These are phyloP conservation scores for Ceryle rudis DNA, from an alignment of 2,797 vertebrate genomes.

Conservation along the genomic window DNA sequence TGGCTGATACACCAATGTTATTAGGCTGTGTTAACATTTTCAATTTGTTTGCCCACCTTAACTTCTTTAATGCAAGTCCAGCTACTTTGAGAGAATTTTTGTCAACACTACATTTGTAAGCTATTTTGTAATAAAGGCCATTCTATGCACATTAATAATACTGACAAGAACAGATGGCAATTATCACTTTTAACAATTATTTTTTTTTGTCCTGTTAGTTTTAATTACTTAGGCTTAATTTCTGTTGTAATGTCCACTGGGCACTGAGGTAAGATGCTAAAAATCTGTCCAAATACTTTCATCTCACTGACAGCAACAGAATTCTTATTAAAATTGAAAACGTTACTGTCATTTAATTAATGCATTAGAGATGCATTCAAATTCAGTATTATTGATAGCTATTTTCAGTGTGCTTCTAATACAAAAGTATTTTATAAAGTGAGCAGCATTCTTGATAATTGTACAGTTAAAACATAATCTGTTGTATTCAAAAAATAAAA, in stretches of 20 bases:
- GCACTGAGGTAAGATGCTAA: conserved; percentile 33
- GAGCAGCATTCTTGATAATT: conserved; percentile 31
- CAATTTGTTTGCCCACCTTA: conserved; percentile 30
- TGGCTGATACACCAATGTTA: conserved; percentile 10
- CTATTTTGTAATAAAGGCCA: conserved; percentile 44
- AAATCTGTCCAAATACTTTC: conserved; percentile 38
- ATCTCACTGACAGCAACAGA: conserved; percentile 14
- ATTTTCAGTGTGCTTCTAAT: conserved; percentile 32
- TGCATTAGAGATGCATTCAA: conserved; percentile 55
- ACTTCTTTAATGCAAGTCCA: conserved; percentile 53
- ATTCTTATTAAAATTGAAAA: conserved; percentile 41
- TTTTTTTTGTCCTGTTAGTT: conserved; percentile 57
- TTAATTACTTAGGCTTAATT: conserved; percentile 69
- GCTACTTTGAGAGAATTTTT: conserved; percentile 37
- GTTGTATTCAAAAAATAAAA: conserved; percentile 38
- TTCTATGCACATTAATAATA: conserved; percentile 58
- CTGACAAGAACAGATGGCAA: conserved; percentile 73
- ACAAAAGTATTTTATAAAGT: conserved; percentile 18
- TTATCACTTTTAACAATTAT: conserved; percentile 49
- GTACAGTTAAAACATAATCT: conserved; percentile 17
- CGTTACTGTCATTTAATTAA: conserved; percentile 70
- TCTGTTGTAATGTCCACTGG: conserved; percentile 30
- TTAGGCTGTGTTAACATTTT: conserved; percentile 38
- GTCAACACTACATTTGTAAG: conserved; percentile 47
- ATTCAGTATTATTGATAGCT: conserved; percentile 26